These are phyloP conservation scores for Dastarcus helophoroides DNA, from an alignment of 2,888 invertebrate species.

Conservation along the genomic window DNA sequence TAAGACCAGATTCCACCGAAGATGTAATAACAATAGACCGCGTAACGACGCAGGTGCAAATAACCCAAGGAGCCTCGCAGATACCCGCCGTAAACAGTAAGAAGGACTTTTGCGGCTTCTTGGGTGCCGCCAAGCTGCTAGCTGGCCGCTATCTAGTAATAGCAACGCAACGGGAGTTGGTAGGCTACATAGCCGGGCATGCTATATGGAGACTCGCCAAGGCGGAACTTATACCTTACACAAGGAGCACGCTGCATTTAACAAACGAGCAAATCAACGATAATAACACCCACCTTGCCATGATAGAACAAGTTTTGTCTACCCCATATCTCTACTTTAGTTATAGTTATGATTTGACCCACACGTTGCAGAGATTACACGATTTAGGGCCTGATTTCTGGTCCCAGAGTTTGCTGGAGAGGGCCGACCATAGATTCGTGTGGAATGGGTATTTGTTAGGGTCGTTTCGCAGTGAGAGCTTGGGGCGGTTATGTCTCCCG, in stretches of 20 bases:
- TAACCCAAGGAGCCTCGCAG: slow-evolving; percentile 42
- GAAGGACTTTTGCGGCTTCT: slow-evolving; percentile 71
- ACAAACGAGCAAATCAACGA: slow-evolving; percentile 71
- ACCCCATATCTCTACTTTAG: slow-evolving; percentile 90
- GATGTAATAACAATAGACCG: slow-evolving; percentile 79
- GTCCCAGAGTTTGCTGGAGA: slow-evolving; percentile 61
- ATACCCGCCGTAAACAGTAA: slow-evolving; percentile 51
- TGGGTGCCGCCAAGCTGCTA: slow-evolving; percentile 74
- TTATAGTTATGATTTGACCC: slow-evolving; percentile 86
- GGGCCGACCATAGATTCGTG: slow-evolving; percentile 80
- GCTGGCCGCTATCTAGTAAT: slow-evolving; percentile 82
- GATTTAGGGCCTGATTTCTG: slow-evolving; percentile 75
- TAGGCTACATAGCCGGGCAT: slow-evolving; percentile 73
- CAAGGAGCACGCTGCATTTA: slow-evolving; percentile 72
- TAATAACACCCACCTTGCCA: slow-evolving; percentile 71
- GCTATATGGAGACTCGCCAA: slow-evolving; percentile 68
- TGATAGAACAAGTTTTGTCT: slow-evolving; percentile 72
- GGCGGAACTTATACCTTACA: slow-evolving; percentile 77
- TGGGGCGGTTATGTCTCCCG: slow-evolving; percentile 73
- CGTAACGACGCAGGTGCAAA: slow-evolving; percentile 35
- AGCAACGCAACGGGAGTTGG: slow-evolving; percentile 68
- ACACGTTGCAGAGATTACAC: slow-evolving; percentile 78
- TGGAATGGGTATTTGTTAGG: slow-evolving; percentile 83
- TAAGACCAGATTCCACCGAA: slow-evolving; percentile 67
- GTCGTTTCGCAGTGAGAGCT: slow-evolving; percentile 64